Conservation (phyloP, 2,797 vertebrate genomes). For the Sandelia bainsii region DNA sequence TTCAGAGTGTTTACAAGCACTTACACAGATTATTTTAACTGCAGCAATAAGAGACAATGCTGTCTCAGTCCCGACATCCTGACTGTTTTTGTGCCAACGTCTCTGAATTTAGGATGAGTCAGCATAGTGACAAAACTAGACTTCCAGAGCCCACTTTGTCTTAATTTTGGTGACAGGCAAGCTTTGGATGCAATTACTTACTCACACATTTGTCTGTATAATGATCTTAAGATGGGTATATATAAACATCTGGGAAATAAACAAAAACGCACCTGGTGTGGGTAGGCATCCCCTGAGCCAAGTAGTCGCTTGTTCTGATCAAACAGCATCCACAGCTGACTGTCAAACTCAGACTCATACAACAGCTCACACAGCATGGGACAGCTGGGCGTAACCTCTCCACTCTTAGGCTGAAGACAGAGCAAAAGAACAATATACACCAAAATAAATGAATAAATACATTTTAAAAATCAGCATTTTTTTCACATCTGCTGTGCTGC, state of each 20-base stretch:
- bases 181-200: no score
- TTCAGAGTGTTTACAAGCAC: no score
- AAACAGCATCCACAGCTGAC: slow-evolving; percentile 98
- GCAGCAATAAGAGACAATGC: no score
- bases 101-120: no score
- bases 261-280: slow-evolving; percentile 88
- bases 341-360: slow-evolving; percentile 98
- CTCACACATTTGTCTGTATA: no score
- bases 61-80: no score
- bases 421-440: background rate
- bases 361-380: slow-evolving; percentile 95
- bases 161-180: no score
- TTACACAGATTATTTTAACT: no score
- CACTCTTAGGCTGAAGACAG: slow-evolving; percentile 91
- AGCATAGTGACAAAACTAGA: no score
- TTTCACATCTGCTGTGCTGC: background rate
- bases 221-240: no score
- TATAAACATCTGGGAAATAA: background rate
- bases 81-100: no score
- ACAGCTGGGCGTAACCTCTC: slow-evolving; percentile 97
- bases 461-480: background rate
- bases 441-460: background rate
- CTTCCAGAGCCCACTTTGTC: no score
- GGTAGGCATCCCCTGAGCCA: slow-evolving; percentile 97
- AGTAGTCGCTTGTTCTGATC: slow-evolving; percentile 98